Conservation (phyloP, 2,113 vertebrate genomes). For the Melanerpes formicivorus region DNA sequence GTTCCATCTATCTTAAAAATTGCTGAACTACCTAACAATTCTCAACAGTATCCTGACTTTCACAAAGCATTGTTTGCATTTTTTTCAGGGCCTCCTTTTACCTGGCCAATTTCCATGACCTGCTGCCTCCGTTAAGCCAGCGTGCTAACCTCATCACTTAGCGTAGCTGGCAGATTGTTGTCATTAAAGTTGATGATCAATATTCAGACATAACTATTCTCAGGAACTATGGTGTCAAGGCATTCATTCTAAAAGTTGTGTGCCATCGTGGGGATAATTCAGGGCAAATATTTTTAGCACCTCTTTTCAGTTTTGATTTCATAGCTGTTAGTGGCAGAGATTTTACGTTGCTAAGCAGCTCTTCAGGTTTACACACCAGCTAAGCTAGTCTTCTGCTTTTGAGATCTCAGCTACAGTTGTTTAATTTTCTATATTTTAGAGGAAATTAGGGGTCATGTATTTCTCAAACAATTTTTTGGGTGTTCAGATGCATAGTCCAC, state of each 20-base stretch:
- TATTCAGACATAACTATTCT: not conserved
- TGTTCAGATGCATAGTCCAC: not conserved
- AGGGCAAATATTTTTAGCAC: not conserved
- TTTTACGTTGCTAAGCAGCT: not conserved
- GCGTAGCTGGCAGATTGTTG: not conserved
- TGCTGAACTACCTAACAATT: not conserved
- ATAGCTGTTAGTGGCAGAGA: not conserved
- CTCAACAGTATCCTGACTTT: not conserved
- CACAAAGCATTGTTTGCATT: not conserved
- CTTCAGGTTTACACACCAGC: not conserved
- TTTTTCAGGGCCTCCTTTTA: not conserved
- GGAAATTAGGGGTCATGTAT: not conserved
- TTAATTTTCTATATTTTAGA: not conserved
- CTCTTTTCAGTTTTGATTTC: not conserved
- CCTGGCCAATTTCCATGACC: not conserved
- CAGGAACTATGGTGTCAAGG: not conserved
- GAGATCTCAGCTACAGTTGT: not conserved
- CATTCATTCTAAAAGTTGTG: not conserved
- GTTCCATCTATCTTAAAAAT: not conserved
- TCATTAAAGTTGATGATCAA: not conserved
- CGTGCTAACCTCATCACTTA: not conserved
- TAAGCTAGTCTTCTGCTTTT: not conserved
- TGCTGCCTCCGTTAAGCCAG: not conserved
- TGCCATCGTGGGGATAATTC: not conserved
- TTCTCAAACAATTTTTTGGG: not conserved